phyloP scores from a whole-genome alignment of 2,888 invertebrate genomes.

The Branchipolynoe longqiensis region DNA sequence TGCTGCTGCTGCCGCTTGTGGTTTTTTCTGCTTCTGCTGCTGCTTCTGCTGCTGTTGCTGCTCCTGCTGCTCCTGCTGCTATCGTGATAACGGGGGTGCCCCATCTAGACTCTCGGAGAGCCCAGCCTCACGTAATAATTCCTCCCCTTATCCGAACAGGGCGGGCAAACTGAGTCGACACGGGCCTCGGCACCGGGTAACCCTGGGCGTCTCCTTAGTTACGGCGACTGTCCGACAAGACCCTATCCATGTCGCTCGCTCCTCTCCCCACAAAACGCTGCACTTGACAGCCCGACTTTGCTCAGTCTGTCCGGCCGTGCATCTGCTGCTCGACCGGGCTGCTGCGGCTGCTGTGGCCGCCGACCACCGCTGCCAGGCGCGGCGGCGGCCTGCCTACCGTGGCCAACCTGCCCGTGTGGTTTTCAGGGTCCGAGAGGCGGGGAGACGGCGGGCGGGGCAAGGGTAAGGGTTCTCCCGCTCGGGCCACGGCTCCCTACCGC shows the following conservation, averaged over 20 bases:
- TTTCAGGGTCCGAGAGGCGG: too few relatives aligned
- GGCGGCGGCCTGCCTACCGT: not conserved
- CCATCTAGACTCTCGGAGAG: not conserved
- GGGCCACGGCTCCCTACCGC: not conserved
- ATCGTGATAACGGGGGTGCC: constrained; percentile 26
- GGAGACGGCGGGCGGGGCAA: not conserved
- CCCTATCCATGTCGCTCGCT: too few relatives aligned
- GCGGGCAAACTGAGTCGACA: too few relatives aligned
- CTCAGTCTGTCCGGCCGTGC: constrained; percentile 41
- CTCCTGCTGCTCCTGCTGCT: constrained; percentile 41
- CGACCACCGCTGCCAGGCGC: not conserved
- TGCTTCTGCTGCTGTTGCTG: too few relatives aligned
- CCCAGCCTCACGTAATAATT: too few relatives aligned
- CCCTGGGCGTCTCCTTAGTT: too few relatives aligned
- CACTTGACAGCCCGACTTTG: too few relatives aligned
- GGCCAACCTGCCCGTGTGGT: constrained; percentile 37
- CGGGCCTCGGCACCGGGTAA: too few relatives aligned
- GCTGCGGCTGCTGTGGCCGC: not conserved
- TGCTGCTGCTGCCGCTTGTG: not conserved
- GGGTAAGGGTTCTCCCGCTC: not conserved
- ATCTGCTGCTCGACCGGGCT: not conserved
- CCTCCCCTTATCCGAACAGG: too few relatives aligned
- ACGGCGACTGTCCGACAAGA: too few relatives aligned
- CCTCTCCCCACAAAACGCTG: too few relatives aligned
- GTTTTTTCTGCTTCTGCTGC: too few relatives aligned